These are phyloP conservation scores for Nyctibius bracteatus DNA, from an alignment of 2,113 vertebrate genomes.

Conservation along the genomic window DNA sequence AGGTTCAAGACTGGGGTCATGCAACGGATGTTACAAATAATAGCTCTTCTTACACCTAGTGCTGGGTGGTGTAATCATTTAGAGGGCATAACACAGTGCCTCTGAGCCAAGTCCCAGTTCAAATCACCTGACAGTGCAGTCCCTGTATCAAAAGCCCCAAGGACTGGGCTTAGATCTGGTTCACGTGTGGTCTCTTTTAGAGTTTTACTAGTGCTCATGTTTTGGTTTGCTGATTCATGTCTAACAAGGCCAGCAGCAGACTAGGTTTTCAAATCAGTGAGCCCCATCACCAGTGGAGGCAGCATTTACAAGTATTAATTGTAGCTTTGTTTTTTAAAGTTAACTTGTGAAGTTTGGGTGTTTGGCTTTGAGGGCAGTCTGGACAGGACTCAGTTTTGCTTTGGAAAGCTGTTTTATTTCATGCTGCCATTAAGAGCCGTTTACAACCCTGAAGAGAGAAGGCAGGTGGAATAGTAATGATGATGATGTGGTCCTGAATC, in stretches of 20 bases:
- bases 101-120: neutral
- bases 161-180: neutral
- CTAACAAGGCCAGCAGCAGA: neutral
- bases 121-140: neutral
- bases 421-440: neutral
- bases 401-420: neutral
- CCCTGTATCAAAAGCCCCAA: neutral
- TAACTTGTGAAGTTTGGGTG: neutral
- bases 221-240: neutral
- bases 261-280: neutral
- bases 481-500: neutral
- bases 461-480: neutral
- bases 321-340: neutral
- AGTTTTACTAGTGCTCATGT: neutral
- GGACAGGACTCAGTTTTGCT: neutral
- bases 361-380: neutral
- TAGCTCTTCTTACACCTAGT: neutral
- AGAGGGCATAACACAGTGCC: neutral
- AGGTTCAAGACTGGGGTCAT: neutral
- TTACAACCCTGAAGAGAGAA: neutral
- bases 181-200: neutral
- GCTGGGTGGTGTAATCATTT: neutral
- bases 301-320: neutral
- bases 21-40: neutral
- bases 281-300: neutral